Evolutionary conservation across 2,113 vertebrate genomes (phyloP), one percentile per base, ranked within the genome.

Genomic region (Sturnira hondurensis): DNA sequence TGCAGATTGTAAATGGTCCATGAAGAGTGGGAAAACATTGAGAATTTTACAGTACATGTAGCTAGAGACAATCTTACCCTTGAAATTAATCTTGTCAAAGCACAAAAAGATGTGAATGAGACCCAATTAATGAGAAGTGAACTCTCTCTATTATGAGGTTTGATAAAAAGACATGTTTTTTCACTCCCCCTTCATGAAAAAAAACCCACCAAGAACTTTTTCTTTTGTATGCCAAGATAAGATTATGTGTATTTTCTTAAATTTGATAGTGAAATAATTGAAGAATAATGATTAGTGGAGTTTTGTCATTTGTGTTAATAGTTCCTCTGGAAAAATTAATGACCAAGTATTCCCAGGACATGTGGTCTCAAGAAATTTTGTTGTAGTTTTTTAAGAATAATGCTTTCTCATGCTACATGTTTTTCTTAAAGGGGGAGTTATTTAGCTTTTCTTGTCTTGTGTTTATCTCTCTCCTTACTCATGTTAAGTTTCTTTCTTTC

Each of bases 1-100:
- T 50, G 91, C 54, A 86, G 86, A 83, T 19, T 86, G 67, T 74
- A 95, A 93, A 86, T 91, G 67, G 73, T n/a, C 89, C 74, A 12
- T 67, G 61, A 73, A 94, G 31, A 92, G 38, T 78, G n/a, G 63
- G 31, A 67, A 90, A 77, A 7, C 26, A 19, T 68, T 96, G 43
- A 28, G 63, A 89, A 58, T 82, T 95, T 95, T 81, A 54, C 13
- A 84, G 54, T 28, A 47, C 31, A 2, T 70, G 73, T 70, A 45
- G 68, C 20, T 83, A 58, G 31, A 84, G 70, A 88, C 83, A 82
- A 12, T 47, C 63, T 90, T 47, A 85, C 58, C 24, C 14, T 94
- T 78, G 47, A 92, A 85, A 83, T 38, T 54, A 92, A 45, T 89
- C 77, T 89, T 76, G 28, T 58, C 54, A 91, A 80, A 92, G 26